Percentiles rank a stretch among this genome's conserved stretches.
These are phyloP conservation scores for Lomographa bimaculata DNA, from an alignment of 2,888 invertebrate species.

Conservation along the genomic window DNA sequence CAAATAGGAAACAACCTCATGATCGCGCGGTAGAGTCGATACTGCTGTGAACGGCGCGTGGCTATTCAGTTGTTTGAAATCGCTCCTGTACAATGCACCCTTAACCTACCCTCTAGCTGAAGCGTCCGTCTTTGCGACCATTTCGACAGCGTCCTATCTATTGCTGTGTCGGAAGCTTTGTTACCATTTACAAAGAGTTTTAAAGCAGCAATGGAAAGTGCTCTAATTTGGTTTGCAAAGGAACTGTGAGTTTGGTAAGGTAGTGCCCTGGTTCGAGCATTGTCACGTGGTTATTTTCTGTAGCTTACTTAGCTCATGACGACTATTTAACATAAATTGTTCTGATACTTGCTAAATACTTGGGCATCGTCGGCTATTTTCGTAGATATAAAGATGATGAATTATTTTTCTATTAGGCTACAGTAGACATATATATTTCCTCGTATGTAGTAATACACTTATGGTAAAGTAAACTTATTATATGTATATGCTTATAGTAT, in stretches of 20 bases:
- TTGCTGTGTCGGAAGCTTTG: conserved; percentile 44
- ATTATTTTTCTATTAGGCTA: background rate
- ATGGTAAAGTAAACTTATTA: too few relatives aligned
- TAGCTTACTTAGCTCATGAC: conserved; percentile 10
- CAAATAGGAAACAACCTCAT: conserved; percentile 36
- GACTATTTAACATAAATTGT: conserved; percentile 26
- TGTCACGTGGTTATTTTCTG: conserved; percentile 26
- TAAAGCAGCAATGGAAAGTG: conserved; percentile 13
- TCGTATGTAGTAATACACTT: too few relatives aligned
- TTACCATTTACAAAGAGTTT: background rate
- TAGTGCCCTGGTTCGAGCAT: conserved; percentile 23
- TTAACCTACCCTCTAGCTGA: conserved; percentile 68
- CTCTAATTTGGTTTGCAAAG: background rate
- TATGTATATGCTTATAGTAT: too few relatives aligned
- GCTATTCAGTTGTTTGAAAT: conserved; percentile 42
- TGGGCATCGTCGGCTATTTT: conserved; percentile 1
- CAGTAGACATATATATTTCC: too few relatives aligned
- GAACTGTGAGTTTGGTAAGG: conserved; percentile 12
- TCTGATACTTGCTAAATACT: conserved; percentile 19
- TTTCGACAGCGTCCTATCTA: conserved; percentile 37
- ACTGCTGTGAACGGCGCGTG: conserved; percentile 19
- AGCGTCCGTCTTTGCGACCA: conserved; percentile 31
- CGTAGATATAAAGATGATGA: too few relatives aligned
- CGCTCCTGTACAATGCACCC: conserved; percentile 73
- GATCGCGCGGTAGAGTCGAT: background rate